Evolutionary conservation across 2,888 invertebrate species (phyloP).

Genomic region (Drosophila differens): DNA sequence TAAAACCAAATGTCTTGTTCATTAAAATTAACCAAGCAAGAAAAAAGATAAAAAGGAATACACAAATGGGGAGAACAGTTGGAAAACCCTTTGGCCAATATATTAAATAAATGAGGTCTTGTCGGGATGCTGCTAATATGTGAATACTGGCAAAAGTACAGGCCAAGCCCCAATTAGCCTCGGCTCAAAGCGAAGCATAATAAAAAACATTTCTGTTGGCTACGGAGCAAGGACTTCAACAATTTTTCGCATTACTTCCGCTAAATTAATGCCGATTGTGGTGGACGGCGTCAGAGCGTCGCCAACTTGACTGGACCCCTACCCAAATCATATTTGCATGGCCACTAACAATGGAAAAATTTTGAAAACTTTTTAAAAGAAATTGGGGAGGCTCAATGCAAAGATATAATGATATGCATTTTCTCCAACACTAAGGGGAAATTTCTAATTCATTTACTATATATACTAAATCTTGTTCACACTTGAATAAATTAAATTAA

Average conservation of each 20-base stretch:
- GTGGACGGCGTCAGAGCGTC: conserved; percentile 69
- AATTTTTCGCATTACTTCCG: conserved; percentile 84
- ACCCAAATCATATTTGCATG: conserved; percentile 33
- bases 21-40: conserved; percentile 72
- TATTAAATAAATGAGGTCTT: conserved; percentile 12
- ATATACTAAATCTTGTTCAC: background rate
- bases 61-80: conserved; percentile 17
- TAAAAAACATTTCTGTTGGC: conserved; percentile 17
- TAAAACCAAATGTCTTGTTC: conserved; percentile 62
- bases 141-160: conserved; percentile 8
- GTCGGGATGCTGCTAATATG: conserved; percentile 24
- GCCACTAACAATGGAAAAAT: conserved; percentile 24
- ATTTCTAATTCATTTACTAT: background rate
- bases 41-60: conserved; percentile 67
- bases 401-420: background rate
- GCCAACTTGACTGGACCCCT: conserved; percentile 54
- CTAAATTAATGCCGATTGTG: conserved; percentile 84
- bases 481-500: background rate
- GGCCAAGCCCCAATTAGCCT: conserved; percentile 50
- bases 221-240: conserved; percentile 46
- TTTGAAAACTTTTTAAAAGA: conserved; percentile 17
- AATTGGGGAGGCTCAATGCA: background rate
- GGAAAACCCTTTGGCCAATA: conserved; percentile 47
- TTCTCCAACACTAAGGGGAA: background rate
- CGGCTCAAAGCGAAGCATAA: conserved; percentile 16